Evolutionary conservation across 2,888 invertebrate genomes (phyloP), one percentile per base, ranked within the genome.

Genomic region (Prenolepis imparis): DNA sequence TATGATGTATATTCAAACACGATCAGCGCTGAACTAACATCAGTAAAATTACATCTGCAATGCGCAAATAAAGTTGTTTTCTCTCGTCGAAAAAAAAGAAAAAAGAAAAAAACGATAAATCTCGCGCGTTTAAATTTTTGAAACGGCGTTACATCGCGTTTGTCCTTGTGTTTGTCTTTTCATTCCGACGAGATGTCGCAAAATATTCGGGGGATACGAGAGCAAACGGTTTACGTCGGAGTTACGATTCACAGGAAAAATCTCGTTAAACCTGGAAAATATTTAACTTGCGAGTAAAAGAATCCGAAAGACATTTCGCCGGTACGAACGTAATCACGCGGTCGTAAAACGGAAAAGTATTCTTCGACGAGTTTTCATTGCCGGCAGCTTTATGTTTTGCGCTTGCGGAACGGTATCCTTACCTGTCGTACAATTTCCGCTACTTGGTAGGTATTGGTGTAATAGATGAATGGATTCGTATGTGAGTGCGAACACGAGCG

Each of bases 381-480:
- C 41, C 39, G 55, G 18, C 52, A 75, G 67, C 55, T 77, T 67
- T 66, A 55, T 77, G 39, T 41, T 67, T 77, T 77, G 66, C 66
- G 15, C 28, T 41, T 66, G 39, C 77, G 39, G 9, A 28, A 55
- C 28, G 9, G 39, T 66, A 55, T 77, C 55, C 55, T 52, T 39
- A 24, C 66, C 11, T 77, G 64, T 64, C 75, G 66, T n/a, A 28
- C 67, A 67, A 77, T 77, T 55, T 67, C 67, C n/a, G 36, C 36
- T 52, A 64, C 24, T 36, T 48, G 32, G 1, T n/a, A n/a, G 39
- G 18, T n/a, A n/a, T 66, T 5, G 6, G 52, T 77, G 24, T 66
- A 36, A 15, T 32, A 11, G 41, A 36, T 12, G 15, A 9, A 32
- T 12, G n/a, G 9, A 32, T 44, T 4, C 18, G 32, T 39, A 28